These are phyloP conservation scores for Leptatherina wallacei DNA, from an alignment of 2,797 vertebrate genomes.

Conservation along the genomic window DNA sequence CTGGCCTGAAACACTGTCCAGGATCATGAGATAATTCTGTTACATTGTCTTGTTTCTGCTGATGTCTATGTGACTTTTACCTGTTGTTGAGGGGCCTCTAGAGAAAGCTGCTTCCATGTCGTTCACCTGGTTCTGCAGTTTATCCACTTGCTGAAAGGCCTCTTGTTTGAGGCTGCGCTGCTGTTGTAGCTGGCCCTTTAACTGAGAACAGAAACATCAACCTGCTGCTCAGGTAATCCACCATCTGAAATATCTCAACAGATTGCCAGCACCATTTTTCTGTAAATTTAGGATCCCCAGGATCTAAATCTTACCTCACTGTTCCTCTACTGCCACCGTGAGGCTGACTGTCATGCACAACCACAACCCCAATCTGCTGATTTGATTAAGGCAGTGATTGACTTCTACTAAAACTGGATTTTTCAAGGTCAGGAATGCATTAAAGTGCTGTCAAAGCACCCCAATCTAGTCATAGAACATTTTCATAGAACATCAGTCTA, in stretches of 20 bases:
- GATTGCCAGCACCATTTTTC: background rate
- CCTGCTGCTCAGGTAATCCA: background rate
- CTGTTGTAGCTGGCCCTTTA: slow-evolving; percentile 76
- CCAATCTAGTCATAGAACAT: no score
- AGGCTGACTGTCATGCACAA: background rate
- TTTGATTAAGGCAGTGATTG: background rate
- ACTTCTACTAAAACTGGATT: no score
- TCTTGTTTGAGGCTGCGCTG: slow-evolving; percentile 80
- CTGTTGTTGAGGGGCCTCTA: slow-evolving; percentile 52
- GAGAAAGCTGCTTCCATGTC: slow-evolving; percentile 46
- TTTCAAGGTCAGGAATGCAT: background rate
- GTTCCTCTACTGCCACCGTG: background rate
- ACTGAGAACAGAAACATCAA: slow-evolving; percentile 48
- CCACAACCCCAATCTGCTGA: background rate
- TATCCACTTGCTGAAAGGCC: slow-evolving; percentile 80
- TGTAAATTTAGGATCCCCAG: no score
- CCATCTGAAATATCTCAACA: no score
- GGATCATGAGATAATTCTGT: background rate
- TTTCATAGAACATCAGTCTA: no score
- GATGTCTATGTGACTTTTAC: slow-evolving; percentile 47
- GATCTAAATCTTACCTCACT: background rate
- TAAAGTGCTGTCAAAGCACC: no score
- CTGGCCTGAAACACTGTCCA: background rate
- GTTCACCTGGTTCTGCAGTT: slow-evolving; percentile 76
- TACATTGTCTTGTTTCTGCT: background rate